phyloP scores from a whole-genome alignment of 2,113 vertebrate genomes.

The Neofelis nebulosa region DNA sequence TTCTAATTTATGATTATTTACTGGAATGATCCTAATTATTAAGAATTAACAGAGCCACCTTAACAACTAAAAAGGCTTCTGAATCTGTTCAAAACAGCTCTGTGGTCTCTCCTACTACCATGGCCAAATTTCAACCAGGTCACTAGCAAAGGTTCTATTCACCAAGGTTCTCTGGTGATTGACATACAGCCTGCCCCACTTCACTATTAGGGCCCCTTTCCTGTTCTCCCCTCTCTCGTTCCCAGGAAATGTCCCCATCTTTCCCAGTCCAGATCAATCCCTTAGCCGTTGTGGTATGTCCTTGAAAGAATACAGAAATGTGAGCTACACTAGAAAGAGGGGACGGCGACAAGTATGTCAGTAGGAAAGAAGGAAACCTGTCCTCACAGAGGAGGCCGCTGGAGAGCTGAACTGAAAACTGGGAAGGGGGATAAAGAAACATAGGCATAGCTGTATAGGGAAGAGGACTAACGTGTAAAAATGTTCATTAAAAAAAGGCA shows the following conservation, averaged over 20 bases:
- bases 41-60: conserved; percentile 25
- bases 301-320: conserved; percentile 65
- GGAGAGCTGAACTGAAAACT: conserved; percentile 66
- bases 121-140: conserved; percentile 59
- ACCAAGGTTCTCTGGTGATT: background rate
- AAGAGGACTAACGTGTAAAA: conserved; percentile 33
- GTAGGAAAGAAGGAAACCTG: conserved; percentile 68
- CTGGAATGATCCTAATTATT: conserved; percentile 11
- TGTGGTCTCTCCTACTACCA: background rate
- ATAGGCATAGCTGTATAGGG: conserved; percentile 18
- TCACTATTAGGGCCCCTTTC: background rate
- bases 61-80: conserved; percentile 48
- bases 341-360: background rate
- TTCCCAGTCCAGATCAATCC: conserved; percentile 45
- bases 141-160: background rate
- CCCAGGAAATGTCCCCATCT: conserved; percentile 44
- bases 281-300: conserved; percentile 48
- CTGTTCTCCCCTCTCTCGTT: conserved; percentile 20
- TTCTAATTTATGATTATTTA: background rate
- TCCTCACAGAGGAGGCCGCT: conserved; percentile 52
- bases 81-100: conserved; percentile 21
- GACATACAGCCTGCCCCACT: background rate
- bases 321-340: conserved; percentile 64
- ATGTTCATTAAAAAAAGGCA: conserved; percentile 34
- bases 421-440: conserved; percentile 17